Base-by-base conservation (phyloP, 2,113 vertebrate species). In the Calyptommatus sinebrachiatus region DNA sequence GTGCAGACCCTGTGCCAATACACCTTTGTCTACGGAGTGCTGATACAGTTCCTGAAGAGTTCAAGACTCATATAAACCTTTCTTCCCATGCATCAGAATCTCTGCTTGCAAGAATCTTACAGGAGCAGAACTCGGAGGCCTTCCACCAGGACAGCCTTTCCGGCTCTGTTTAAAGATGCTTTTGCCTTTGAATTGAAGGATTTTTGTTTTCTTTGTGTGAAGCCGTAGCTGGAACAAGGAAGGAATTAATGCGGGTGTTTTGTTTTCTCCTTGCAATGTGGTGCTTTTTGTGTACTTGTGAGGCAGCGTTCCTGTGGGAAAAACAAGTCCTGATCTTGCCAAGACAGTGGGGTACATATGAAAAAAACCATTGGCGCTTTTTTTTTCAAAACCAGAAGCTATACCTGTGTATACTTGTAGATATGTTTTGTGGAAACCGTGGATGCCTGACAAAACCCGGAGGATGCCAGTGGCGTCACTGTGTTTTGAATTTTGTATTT, bases 1-100 rank as follows among this genome's bases (percentile, higher is more conserved):
- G 98, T 99, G 85, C 98, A 99, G 95, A 99, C 97, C 0, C 93
- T 99, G 76, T 94, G 97, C 0, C 98, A 99, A 91, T 99, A 99
- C 92, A 97, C 93, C 12, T 99, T 99, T 2, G 94, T 99, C 84
- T 99, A 99, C 91, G 95, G 96, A 89, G 97, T 98, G 74, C 96
- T 99, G 86, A 97, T 99, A 85, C 96, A 99, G 90, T 99, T 98
- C 92, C 96, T 99, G 82, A 97, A 95, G 84, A 98, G 97, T 90
- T 99, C 98, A 73, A 93, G 98, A 90, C 97, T 99, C 87, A 99
- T 99, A 82, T 99, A 91, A 96, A 45, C 79, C 78, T 75, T 81
- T 8, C 73, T 28, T 7, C 2, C 68, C 83, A 78, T 69, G 26
- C 8, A 31, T 29, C 45, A 5, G 63, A 85, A 82, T 84, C 82